Evolutionary conservation across 1,140 invertebrate species (phyloP).

Genomic region (Cataglyphis hispanica): DNA sequence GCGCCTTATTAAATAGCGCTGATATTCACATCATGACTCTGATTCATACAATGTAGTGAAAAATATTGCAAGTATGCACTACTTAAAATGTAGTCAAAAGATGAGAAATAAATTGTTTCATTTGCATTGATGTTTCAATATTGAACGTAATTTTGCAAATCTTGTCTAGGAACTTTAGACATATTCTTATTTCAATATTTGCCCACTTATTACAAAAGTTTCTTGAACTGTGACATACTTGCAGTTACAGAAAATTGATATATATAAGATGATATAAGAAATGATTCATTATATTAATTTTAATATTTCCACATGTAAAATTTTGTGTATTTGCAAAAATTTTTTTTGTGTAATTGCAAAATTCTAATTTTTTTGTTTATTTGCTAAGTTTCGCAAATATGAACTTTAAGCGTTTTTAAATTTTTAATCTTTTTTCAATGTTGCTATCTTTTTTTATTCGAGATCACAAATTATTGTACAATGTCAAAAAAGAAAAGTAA

Average conservation of each 20-base stretch:
- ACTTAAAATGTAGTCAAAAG: background rate
- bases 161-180: constrained; percentile 11
- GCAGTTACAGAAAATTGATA: background rate
- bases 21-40: background rate
- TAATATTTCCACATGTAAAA: constrained; percentile 25
- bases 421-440: background rate
- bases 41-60: background rate
- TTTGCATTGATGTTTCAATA: background rate
- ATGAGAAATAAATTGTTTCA: background rate
- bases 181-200: constrained; percentile 23
- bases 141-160: background rate
- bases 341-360: background rate
- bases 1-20: constrained; percentile 27
- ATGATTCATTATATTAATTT: background rate
- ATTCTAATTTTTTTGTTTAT: background rate
- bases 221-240: background rate
- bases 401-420: constrained; percentile 4
- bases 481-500: background rate
- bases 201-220: constrained; percentile 34
- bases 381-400: background rate
- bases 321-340: background rate
- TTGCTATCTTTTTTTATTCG: too few species aligned
- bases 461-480: background rate
- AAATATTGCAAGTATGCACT: background rate
- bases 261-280: background rate